Evolutionary conservation across 2,797 vertebrate species (phyloP).

Genomic region (Garrulus glandarius): DNA sequence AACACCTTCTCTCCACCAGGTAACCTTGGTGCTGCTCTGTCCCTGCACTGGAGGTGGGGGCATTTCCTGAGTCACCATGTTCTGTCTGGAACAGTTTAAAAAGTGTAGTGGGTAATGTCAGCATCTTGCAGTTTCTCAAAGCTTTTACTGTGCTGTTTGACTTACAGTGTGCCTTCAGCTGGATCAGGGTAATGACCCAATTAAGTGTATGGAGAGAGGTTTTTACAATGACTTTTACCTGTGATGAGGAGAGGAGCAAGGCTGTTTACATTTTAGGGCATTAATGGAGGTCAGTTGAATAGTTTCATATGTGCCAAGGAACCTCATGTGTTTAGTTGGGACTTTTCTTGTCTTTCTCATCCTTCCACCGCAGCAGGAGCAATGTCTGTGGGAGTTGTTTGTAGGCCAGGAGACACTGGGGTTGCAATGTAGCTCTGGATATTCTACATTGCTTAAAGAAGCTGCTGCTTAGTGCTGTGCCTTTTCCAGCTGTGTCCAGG

Average conservation of each 20-base stretch:
- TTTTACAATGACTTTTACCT: not conserved
- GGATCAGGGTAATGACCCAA: not conserved
- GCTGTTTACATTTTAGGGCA: not conserved
- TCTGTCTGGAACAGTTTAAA: not conserved
- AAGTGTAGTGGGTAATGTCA: not conserved
- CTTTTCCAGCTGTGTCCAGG: not conserved
- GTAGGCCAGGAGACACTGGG: not conserved
- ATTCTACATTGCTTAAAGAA: not conserved
- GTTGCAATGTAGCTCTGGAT: not conserved
- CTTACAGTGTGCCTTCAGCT: not conserved
- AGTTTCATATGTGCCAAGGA: not conserved
- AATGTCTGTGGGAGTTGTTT: not conserved
- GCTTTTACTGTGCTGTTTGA: not conserved
- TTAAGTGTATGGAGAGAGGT: not conserved
- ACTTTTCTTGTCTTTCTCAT: not conserved
- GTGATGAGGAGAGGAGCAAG: not conserved
- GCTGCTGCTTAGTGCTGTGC: not conserved
- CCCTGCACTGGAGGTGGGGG: not conserved
- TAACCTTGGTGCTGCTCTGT: not conserved
- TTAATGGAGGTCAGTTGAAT: not conserved
- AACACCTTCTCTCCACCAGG: not conserved
- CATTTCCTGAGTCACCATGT: not conserved
- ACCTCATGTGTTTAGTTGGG: not conserved
- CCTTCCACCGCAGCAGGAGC: accelerated
- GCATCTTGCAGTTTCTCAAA: not conserved